Base-by-base conservation (phyloP, 2,797 vertebrate genomes). In the Eurystomus glaucurus region DNA sequence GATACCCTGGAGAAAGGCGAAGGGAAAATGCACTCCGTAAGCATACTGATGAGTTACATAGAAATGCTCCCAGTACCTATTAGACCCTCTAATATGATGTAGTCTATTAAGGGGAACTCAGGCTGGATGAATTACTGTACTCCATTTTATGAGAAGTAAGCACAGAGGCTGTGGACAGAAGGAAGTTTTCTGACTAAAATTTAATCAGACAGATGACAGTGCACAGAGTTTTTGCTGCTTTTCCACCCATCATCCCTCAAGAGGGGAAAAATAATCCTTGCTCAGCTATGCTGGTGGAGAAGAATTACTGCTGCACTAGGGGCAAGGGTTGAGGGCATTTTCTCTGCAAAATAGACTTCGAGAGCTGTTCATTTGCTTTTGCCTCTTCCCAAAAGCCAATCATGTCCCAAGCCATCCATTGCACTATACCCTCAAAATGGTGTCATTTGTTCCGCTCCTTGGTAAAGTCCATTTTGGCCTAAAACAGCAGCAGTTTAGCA, bases 1-100 rank as follows among this genome's bases (percentile, higher is more conserved):
- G 92, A 57, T 71, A 85, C 84, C 83, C 93, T 93, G 94, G 83
- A 95, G 95, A 95, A 97, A 97, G 91, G 91, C 61, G 74, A 96
- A 55, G 58, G 65, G 50, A 72, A 96, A 92, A 65, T 11, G 15
- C 50, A 78, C 66, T 88, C 89, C 77, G 69, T 55, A 71, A 92
- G 90, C 93, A 96, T 95, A 74, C 81, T 91, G 89, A 97, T 96
- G 82, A 97, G 88, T 85, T 95, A 31, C 28, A 50, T 6, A 80
- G 84, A 83, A 88, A 65, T 54, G 64, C 69, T 96, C 69, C 70
- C 64, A 57, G 90, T n/a, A 72, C 70, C 65, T 94, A 76, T 97
- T 76, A 96, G 51, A 74, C 66, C 62, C 46, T 80, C 93, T 64
- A 90, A 77, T 81, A 39, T 10, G 50, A 90, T 85, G 64, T 35